Base-by-base conservation (phyloP, 2,888 invertebrate genomes). In the Drosophila kuntzei region DNA sequence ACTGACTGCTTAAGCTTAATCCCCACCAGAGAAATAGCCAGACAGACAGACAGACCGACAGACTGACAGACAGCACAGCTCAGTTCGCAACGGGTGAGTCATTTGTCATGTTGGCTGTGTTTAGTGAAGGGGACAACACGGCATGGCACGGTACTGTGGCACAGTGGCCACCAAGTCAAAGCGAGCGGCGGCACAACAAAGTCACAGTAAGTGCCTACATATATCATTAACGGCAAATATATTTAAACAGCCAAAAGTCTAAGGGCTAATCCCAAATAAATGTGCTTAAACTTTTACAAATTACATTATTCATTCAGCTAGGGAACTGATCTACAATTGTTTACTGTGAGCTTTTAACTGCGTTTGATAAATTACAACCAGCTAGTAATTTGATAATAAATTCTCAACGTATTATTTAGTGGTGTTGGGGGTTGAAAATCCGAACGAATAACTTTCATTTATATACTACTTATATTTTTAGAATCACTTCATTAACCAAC, bases 61-160 rank as follows among this genome's bases (percentile, higher is more conserved):
- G 53, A 27, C 54, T 29, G 39, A 9, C 37, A 5, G 32, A 57
- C 43, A 51, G 54, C 50, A 11, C 39, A 51, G 53, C 59, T 60
- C 53, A 58, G 57, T 53, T 61, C 57, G 39, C 67, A n/a, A 32
- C 68, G 58, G 50, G 54, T 81, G 80, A 86, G 66, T 86, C 80
- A 86, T 86, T 86, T 80, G 77, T 80, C 84, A 76, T 65, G 41
- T 44, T 60, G 73, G 32, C 69, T 50, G 60, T 39, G 32, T 16
- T 16, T 64, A 62, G 39, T 60, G 65, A 57, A 76, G 67, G 61
- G 57, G 49, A 46, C 39, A 47, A 7, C 54, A 34, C 44, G 8
- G 22, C 18, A 39, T 51, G 51, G 39, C 39, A 51, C 20, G n/a
- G 41, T 29, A 14, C n/a, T 22, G 50, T 12, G 39, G 44, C 37